These are phyloP conservation scores for Aphaenogaster floridana DNA, from an alignment of 1,140 invertebrate genomes.

Conservation along the genomic window DNA sequence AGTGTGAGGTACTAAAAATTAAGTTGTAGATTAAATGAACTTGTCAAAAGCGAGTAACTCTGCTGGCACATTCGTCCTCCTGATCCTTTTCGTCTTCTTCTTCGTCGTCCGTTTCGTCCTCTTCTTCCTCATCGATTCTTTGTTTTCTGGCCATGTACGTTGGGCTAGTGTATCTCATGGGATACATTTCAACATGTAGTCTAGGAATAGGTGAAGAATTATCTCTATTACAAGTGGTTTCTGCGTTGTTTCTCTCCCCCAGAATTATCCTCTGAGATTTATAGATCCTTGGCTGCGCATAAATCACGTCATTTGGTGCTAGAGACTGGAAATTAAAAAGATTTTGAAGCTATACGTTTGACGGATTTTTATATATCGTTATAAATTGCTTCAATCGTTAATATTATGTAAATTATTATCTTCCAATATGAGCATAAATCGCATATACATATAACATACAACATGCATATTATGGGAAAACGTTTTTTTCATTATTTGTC, in stretches of 20 bases:
- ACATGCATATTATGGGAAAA: background rate
- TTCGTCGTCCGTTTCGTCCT: conserved; percentile 77
- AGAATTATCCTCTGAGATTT: conserved; percentile 71
- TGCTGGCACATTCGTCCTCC: conserved; percentile 69
- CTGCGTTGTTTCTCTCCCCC: conserved; percentile 76
- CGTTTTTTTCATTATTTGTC: background rate
- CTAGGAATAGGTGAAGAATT: conserved; percentile 67
- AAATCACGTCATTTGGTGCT: conserved; percentile 52
- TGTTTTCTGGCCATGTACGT: conserved; percentile 78
- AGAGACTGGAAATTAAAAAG: conserved; percentile 70
- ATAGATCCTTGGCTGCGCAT: conserved; percentile 70
- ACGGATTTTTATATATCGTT: background rate
- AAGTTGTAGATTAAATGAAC: background rate
- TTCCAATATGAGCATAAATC: background rate
- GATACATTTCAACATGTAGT: conserved; percentile 81
- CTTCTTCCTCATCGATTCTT: conserved; percentile 82
- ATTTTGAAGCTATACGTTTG: background rate
- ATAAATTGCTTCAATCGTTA: background rate
- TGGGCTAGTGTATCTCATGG: conserved; percentile 78
- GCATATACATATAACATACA: too few relatives aligned
- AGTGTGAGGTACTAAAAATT: background rate
- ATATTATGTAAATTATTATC: background rate
- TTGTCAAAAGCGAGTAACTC: conserved; percentile 81
- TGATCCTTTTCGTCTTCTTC: conserved; percentile 80
- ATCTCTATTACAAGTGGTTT: conserved; percentile 81